Conservation (phyloP, 2,113 vertebrate species). For the Varanus salvator region DNA sequence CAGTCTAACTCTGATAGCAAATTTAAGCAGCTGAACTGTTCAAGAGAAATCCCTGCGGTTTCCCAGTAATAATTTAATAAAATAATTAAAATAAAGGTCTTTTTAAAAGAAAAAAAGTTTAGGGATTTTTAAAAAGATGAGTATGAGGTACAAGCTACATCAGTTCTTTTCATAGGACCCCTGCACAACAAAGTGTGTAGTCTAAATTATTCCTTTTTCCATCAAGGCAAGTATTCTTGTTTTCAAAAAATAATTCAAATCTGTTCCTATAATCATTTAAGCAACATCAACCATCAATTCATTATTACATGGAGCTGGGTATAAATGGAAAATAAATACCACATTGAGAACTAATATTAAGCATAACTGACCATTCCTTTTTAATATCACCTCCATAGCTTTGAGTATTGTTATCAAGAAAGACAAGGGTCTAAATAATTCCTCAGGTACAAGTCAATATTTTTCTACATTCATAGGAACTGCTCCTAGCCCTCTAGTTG, state of each 20-base stretch:
- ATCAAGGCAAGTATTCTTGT: background rate
- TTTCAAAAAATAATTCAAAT: background rate
- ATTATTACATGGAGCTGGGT: background rate
- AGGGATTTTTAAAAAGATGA: background rate
- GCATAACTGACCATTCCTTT: background rate
- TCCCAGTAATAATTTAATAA: background rate
- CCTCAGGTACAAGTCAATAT: background rate
- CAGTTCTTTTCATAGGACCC: background rate
- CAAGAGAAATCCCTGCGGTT: constrained; percentile 1
- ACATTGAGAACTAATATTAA: background rate
- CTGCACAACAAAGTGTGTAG: background rate
- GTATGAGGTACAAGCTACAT: background rate
- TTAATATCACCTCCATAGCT: background rate
- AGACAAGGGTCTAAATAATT: background rate
- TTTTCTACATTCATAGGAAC: background rate
- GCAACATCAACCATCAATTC: background rate
- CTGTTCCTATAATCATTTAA: background rate
- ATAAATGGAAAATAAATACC: background rate
- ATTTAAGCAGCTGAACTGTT: constrained; percentile 20
- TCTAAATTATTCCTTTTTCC: background rate
- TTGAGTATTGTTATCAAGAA: background rate
- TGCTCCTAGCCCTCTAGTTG: background rate
- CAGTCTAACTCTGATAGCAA: constrained; percentile 1
- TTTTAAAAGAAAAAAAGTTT: background rate
- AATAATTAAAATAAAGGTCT: constrained; percentile 22